phyloP scores from a whole-genome alignment of 2,888 invertebrate genomes.

The Carpatolechia fugitivella region DNA sequence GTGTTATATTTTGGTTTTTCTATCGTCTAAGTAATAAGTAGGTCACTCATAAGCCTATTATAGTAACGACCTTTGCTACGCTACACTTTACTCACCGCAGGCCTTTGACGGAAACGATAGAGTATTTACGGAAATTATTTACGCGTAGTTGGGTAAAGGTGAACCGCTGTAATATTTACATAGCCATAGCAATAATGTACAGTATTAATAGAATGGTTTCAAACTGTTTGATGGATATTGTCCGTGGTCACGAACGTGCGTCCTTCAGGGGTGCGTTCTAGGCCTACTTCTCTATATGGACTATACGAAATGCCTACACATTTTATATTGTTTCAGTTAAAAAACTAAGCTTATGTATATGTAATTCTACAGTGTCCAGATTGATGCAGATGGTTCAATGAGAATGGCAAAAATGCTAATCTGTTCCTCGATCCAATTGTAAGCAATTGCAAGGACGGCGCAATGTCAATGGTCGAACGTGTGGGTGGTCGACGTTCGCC shows the following conservation, averaged over 20 bases:
- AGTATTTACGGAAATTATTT: conserved; percentile 7
- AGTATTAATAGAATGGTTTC: not conserved
- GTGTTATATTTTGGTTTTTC: not conserved
- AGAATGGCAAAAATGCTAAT: no score
- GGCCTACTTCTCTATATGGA: not conserved
- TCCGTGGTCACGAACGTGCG: conserved; percentile 5
- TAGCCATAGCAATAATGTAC: not conserved
- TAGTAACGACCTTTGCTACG: conserved; percentile 1
- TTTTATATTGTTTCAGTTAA: no score
- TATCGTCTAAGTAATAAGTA: conserved; percentile 6
- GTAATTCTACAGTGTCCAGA: no score
- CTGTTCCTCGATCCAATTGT: no score
- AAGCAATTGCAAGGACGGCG: conserved; percentile 11
- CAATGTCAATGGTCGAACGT: conserved; percentile 5
- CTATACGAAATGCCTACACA: not conserved
- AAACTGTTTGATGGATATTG: not conserved
- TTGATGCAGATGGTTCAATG: no score
- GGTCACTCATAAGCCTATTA: conserved; percentile 15
- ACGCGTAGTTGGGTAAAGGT: not conserved
- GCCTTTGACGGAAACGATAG: conserved; percentile 4
- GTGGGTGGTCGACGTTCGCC: conserved; percentile 19
- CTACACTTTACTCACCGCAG: not conserved
- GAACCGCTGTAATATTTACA: not conserved
- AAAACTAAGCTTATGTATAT: no score
- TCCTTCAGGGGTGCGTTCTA: conserved; percentile 6